Conservation (phyloP, 2,113 vertebrate species). For the Ptilonorhynchus violaceus region DNA sequence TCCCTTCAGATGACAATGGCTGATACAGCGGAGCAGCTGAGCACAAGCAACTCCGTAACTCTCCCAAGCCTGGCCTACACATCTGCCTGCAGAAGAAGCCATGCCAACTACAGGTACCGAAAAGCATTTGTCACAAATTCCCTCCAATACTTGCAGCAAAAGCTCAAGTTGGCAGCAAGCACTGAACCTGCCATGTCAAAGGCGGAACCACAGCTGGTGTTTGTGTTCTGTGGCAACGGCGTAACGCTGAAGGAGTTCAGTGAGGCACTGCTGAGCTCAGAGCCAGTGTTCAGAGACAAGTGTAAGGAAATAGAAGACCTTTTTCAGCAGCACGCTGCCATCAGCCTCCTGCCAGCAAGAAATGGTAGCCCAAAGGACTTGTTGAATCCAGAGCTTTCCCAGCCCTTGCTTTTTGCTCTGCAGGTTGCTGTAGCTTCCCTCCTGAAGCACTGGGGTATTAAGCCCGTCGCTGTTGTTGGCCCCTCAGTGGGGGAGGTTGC, state of each 20-base stretch:
- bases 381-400: conserved; percentile 68
- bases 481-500: conserved; percentile 84
- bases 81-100: conserved; percentile 85
- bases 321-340: conserved; percentile 65
- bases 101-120: conserved; percentile 76
- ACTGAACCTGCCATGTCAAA: conserved; percentile 8
- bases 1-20: conserved; percentile 70
- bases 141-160: conserved; percentile 70
- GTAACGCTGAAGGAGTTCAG: conserved; percentile 77
- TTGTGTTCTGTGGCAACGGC: conserved; percentile 85
- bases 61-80: conserved; percentile 79
- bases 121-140: conserved; percentile 77
- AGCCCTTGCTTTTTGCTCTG: conserved; percentile 82
- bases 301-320: conserved; percentile 72
- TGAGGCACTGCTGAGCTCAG: conserved; percentile 70
- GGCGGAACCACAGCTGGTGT: conserved; percentile 68
- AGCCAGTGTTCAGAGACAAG: conserved; percentile 77
- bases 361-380: conserved; percentile 52
- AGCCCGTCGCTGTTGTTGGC: conserved; percentile 72
- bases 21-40: conserved; percentile 70
- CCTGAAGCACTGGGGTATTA: conserved; percentile 81
- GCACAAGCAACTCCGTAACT: conserved; percentile 23
- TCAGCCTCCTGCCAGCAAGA: conserved; percentile 62
- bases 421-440: conserved; percentile 79
- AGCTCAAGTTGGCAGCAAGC: conserved; percentile 49